These are phyloP conservation scores for Holcopasites calliopsidis DNA, from an alignment of 1,140 invertebrate species.

Conservation along the genomic window DNA sequence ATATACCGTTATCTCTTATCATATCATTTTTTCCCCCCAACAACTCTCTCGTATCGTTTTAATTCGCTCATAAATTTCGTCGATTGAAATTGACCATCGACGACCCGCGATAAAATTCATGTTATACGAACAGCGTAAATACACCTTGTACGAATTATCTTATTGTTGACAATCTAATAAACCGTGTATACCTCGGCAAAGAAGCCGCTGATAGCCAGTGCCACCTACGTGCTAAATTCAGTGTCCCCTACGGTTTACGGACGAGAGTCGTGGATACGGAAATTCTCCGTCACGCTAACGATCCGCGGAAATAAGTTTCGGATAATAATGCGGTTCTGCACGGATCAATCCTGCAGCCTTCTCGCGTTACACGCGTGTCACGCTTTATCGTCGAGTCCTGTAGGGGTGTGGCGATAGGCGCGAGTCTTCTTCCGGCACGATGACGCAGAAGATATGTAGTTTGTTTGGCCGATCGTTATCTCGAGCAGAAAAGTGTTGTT, in stretches of 20 bases:
- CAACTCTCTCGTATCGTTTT: neutral
- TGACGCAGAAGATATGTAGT: slow-evolving; percentile 57
- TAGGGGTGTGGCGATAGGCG: slow-evolving; percentile 60
- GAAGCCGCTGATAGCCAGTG: slow-evolving; percentile 24
- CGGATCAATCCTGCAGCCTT: neutral
- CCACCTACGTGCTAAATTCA: slow-evolving; percentile 30
- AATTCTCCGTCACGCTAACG: neutral
- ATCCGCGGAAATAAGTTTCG: neutral
- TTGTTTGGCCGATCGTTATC: slow-evolving; percentile 53
- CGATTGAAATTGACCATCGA: neutral
- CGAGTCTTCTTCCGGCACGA: slow-evolving; percentile 23
- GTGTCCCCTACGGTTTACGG: slow-evolving; percentile 4
- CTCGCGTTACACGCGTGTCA: slow-evolving; percentile 34
- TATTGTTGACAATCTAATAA: neutral
- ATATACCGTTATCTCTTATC: too few relatives aligned
- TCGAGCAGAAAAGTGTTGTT: slow-evolving; percentile 15
- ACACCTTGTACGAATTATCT: neutral
- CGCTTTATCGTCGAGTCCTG: neutral
- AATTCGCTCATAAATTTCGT: neutral
- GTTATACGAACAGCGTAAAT: neutral
- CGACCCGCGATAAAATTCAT: neutral
- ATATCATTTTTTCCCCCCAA: too few relatives aligned
- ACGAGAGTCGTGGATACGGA: neutral
- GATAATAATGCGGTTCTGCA: neutral
- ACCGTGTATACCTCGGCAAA: slow-evolving; percentile 14